Conservation (phyloP, 2,888 invertebrate species). For the Venusia cambrica region DNA sequence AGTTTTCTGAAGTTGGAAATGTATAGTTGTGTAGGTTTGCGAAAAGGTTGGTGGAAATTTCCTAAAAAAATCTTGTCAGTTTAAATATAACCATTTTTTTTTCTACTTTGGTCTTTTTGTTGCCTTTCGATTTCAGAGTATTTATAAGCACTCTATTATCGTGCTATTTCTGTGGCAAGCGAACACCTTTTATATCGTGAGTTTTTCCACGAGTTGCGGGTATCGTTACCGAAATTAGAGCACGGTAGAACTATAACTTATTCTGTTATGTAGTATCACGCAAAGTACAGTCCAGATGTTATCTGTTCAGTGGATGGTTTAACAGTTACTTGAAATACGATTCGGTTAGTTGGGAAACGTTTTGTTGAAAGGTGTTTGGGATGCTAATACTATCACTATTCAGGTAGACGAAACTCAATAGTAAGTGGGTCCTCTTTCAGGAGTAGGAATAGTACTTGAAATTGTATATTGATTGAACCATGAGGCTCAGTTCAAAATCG, state of each 20-base stretch:
- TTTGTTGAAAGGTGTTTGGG: slow-evolving; percentile 10
- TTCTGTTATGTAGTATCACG: slow-evolving; percentile 46
- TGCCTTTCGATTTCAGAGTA: too few species aligned
- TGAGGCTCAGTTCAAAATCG: too few species aligned
- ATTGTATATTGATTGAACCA: too few species aligned
- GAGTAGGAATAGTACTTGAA: too few species aligned
- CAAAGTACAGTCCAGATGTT: slow-evolving; percentile 65
- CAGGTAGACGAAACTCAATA: too few species aligned
- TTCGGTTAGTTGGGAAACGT: slow-evolving; percentile 11
- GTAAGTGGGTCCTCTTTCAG: too few species aligned
- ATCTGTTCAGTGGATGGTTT: slow-evolving; percentile 75
- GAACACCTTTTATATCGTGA: slow-evolving; percentile 28
- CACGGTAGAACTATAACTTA: slow-evolving; percentile 38
- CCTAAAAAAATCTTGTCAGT: neutral
- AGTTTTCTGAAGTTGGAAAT: too few species aligned
- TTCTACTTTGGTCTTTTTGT: too few species aligned
- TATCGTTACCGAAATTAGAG: slow-evolving; percentile 55
- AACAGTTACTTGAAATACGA: slow-evolving; percentile 30
- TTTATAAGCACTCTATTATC: slow-evolving; percentile 12
- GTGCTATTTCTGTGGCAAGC: slow-evolving; percentile 9
- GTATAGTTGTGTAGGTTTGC: too few species aligned
- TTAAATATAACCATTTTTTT: neutral
- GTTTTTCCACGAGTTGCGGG: slow-evolving; percentile 34
- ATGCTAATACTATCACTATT: too few species aligned
- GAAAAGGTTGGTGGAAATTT: slow-evolving; percentile 9